Conservation (phyloP, 2,113 vertebrate genomes). For the Seriola dumerili region DNA sequence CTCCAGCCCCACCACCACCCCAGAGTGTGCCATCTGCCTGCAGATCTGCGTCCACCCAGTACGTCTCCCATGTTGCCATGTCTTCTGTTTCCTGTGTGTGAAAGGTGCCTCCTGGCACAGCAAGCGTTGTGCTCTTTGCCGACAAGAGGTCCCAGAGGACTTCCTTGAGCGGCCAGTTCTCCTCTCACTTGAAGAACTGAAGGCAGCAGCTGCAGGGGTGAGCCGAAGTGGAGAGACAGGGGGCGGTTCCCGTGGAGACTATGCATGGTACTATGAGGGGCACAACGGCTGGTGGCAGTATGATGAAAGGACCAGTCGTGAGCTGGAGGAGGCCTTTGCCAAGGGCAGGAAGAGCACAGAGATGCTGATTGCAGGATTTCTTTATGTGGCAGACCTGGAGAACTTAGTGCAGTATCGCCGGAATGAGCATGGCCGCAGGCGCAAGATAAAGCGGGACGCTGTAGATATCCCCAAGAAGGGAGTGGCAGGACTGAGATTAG, state of each 20-base stretch:
- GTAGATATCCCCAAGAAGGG: constrained; percentile 98
- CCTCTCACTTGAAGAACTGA: constrained; percentile 94
- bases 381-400: constrained; percentile 96
- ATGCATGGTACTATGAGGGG: constrained; percentile 98
- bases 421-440: constrained; percentile 93
- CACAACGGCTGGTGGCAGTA: constrained; percentile 99
- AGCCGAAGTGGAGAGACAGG: constrained; percentile 81
- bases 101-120: constrained; percentile 99
- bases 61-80: constrained; percentile 94
- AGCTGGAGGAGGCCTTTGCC: constrained; percentile 94
- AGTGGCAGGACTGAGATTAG: constrained; percentile 94
- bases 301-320: constrained; percentile 94
- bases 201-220: constrained; percentile 85
- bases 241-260: constrained; percentile 86
- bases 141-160: constrained; percentile 96
- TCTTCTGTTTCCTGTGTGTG: constrained; percentile 97
- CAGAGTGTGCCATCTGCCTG: constrained; percentile 96
- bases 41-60: constrained; percentile 96
- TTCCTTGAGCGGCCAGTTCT: constrained; percentile 96
- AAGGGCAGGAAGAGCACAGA: constrained; percentile 96
- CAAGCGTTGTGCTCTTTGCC: constrained; percentile 95
- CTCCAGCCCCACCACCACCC: constrained; percentile 84
- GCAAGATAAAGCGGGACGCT: constrained; percentile 96
- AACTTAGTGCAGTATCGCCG: constrained; percentile 98
- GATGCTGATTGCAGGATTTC: constrained; percentile 97